phyloP scores from a whole-genome alignment of 1,140 invertebrate species.

The Laupala kohalensis region DNA sequence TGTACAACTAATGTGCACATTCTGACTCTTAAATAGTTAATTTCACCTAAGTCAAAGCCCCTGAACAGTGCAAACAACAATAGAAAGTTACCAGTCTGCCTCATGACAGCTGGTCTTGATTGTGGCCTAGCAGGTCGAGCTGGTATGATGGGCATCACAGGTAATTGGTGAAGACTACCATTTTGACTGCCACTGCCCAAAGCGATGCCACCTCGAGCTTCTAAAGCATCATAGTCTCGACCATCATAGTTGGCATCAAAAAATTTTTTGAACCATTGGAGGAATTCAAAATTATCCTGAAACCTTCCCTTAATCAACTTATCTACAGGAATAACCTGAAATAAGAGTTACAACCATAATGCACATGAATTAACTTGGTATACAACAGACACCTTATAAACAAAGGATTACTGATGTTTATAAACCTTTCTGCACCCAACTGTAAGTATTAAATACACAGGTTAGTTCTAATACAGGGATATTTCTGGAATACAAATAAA shows the following conservation, averaged over 20 bases:
- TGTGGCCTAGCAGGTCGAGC: slow-evolving; percentile 17
- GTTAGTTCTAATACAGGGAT: no score
- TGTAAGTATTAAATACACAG: no score
- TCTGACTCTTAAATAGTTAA: no score
- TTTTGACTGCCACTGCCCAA: slow-evolving; percentile 38
- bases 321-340: slow-evolving; percentile 92
- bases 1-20: neutral
- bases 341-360: slow-evolving; percentile 13
- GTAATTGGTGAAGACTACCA: slow-evolving; percentile 11
- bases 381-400: neutral
- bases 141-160: slow-evolving; percentile 14
- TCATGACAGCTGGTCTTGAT: slow-evolving; percentile 9
- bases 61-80: neutral
- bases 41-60: no score
- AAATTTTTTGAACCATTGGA: slow-evolving; percentile 99
- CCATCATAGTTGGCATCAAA: slow-evolving; percentile 99
- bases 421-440: no score
- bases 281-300: slow-evolving; percentile 99
- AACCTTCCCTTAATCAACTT: slow-evolving; percentile 94
- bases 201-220: slow-evolving; percentile 62
- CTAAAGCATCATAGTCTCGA: slow-evolving; percentile 81
- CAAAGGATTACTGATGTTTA: no score
- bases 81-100: slow-evolving; percentile 15
- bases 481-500: no score
- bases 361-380: neutral